Base-by-base conservation (phyloP, 2,797 vertebrate species). In the Falco novaeseelandiae region DNA sequence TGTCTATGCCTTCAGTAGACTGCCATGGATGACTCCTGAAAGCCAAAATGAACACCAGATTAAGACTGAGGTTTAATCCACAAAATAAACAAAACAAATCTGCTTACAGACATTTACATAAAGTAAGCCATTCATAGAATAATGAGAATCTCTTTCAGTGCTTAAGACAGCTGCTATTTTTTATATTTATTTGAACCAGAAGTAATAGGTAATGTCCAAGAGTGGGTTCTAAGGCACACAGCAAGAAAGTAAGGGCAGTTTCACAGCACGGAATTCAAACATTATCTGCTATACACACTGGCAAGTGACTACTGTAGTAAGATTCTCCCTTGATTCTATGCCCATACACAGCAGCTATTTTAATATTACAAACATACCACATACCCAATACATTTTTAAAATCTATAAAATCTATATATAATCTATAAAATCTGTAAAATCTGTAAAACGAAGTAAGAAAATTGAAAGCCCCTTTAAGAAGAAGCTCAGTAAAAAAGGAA, bases 1-100 rank as follows among this genome's bases (percentile, higher is more conserved):
- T 87, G 38, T 49, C 81, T 76, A 10, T 79, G 30, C 62, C 54
- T 90, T 93, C 90, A 54, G 34, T 32, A 79, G 62, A 62, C 48
- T 82, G 42, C 54, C 40, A 59, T 34, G 42, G 80, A 73, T 87
- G 38, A 20, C 25, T 93, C 55, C 55, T 87, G n/a, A 83, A 93
- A 92, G 67, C 63, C 73, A 84, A 91, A 94, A 73, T 54, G 51
- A 58, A 89, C 46, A 32, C 48, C 83, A 95, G 70, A 90, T 55
- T 69, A 65, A 85, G 59, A 87, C 12, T 79, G 15, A 70, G 81
- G 29, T 69, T 34, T 93, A 91, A 95, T 80, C 89, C 92, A 76
- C 71, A 94, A 95, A 84, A 86, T 72, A 77, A 94, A 91, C 76
- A 95, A 80, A 94, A 87, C 72, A 80, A 92, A 93, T 18, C 42